These are phyloP conservation scores for Poecilia latipinna DNA, from an alignment of 2,113 vertebrate species.

Conservation along the genomic window DNA sequence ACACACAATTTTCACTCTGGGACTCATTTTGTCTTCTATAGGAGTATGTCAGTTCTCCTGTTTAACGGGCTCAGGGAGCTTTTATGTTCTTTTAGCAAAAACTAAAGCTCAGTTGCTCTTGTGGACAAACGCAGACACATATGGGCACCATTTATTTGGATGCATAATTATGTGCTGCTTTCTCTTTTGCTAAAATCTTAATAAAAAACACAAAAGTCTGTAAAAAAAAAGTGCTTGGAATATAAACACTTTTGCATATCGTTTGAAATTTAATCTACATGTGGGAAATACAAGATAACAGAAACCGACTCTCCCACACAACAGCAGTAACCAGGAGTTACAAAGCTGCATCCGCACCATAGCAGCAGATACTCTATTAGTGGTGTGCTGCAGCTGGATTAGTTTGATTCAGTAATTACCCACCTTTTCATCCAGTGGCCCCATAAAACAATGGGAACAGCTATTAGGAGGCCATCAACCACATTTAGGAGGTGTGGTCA, in stretches of 20 bases:
- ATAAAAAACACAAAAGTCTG: too few relatives aligned
- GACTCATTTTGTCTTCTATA: conserved; percentile 53
- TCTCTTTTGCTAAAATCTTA: not conserved
- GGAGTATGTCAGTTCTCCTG: conserved; percentile 33
- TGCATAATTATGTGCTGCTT: not conserved
- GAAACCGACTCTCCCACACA: conserved; percentile 5
- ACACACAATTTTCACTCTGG: conserved; percentile 20
- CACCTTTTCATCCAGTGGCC: conserved; percentile 7
- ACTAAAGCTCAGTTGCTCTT: conserved; percentile 11
- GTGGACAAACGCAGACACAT: not conserved
- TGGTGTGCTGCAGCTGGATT: conserved; percentile 6
- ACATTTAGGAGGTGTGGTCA: not conserved
- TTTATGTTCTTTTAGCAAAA: conserved; percentile 20
- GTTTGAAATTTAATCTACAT: conserved; percentile 22
- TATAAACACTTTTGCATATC: not conserved
- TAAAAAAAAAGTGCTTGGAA: too few relatives aligned
- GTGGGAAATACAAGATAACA: not conserved
- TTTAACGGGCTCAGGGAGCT: conserved; percentile 20
- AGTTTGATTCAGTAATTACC: not conserved
- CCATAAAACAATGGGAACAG: conserved; percentile 1
- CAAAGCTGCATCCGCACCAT: conserved; percentile 9
- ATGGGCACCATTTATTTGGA: conserved; percentile 2
- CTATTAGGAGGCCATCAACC: not conserved
- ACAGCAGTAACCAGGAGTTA: conserved; percentile 7
- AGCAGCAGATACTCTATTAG: conserved; percentile 8